Base-by-base conservation (phyloP, 2,797 vertebrate species). In the Hydrocynus forskahlii region DNA sequence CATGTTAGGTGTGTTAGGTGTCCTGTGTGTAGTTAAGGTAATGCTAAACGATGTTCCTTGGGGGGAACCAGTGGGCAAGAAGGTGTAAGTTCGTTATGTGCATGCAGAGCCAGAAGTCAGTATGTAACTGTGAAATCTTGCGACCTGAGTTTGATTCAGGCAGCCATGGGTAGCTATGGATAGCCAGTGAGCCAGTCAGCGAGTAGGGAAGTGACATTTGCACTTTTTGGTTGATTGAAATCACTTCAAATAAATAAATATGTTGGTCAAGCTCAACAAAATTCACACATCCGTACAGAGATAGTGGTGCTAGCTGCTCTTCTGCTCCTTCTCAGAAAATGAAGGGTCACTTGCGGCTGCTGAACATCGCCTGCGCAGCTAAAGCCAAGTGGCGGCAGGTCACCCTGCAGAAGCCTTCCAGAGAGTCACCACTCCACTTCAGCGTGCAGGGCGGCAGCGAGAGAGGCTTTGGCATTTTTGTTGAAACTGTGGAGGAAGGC, bases 331-430 rank as follows among this genome's bases (percentile, higher is more conserved):
- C 81, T 76, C 92, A 99, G 97, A 98, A 97, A 94, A 99, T 99
- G 98, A 98, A 99, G 84, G 98, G 97, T 76, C 97, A 99, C 82
- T 94, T 99, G 89, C 93, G 97, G 60, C 89, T 99, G 91, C 89
- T 99, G 87, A 99, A 99, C 89, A 99, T 99, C 63, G 97, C 97
- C 0, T 99, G 97, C 75, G 96, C 97, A 16, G 97, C 97, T 83
- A 99, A 99, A 86, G 97, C 98, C 0, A 99, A 98, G 87, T 97
- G 96, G 95, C 94, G 98, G 85, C 97, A 98, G 87, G 94, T 98
- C 82, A 97, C 96, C 0, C 90, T 99, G 82, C 96, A 97, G 9
- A 99, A 99, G 87, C 92, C 94, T 0, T 96, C 96, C 54, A 92
- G 96, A 79, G 98, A 99, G 82, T 96, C 97, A 0, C 94, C 96